phyloP scores from a whole-genome alignment of 2,113 vertebrate genomes.

The Carassius carassius region DNA sequence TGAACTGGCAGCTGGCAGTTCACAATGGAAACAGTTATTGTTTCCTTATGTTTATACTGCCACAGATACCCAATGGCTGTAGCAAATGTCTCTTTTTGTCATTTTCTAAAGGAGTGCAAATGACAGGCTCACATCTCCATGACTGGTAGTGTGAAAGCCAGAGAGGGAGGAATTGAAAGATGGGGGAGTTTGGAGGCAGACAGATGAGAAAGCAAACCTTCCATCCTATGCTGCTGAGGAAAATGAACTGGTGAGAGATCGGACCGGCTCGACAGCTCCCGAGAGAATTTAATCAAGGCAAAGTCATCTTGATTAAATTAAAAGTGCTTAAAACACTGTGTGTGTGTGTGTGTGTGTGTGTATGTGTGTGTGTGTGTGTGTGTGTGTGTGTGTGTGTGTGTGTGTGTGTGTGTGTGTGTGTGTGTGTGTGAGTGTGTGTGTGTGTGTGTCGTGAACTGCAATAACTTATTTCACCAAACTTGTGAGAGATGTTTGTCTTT shows the following conservation, averaged over 20 bases:
- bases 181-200: not conserved
- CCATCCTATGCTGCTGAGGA: conserved; percentile 35
- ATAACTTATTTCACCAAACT: not conserved
- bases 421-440: not conserved
- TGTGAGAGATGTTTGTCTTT: conserved; percentile 4
- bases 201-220: not conserved
- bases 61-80: not conserved
- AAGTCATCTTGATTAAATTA: conserved; percentile 56
- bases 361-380: not conserved
- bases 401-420: not conserved
- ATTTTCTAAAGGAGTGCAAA: not conserved
- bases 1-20: not conserved
- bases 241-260: not conserved
- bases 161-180: not conserved
- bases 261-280: conserved; percentile 1
- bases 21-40: not conserved
- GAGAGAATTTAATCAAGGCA: conserved; percentile 48
- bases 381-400: not conserved
- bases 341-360: not conserved
- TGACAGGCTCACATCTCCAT: conserved; percentile 6
- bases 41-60: not conserved
- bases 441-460: not conserved
- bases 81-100: conserved; percentile 30
- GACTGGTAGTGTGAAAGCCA: not conserved
- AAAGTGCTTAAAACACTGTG: conserved; percentile 21